phyloP scores from a whole-genome alignment of 2,113 vertebrate genomes.

The Charadrius vociferus region DNA sequence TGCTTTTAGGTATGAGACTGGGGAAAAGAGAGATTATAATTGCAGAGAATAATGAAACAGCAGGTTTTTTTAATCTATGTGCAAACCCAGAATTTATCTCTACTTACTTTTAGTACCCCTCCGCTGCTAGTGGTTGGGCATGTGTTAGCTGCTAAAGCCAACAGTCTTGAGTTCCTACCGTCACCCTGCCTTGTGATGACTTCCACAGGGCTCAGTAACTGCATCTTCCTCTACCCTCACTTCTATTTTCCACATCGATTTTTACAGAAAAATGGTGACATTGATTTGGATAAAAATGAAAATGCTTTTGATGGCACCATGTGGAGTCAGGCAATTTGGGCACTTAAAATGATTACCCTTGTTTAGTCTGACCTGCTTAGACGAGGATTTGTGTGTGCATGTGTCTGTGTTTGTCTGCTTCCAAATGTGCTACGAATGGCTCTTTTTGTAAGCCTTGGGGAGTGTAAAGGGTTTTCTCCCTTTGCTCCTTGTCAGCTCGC shows the following conservation, averaged over 20 bases:
- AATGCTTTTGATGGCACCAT: conserved; percentile 44
- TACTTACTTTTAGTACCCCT: neutral
- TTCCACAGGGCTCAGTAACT: neutral
- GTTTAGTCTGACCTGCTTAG: neutral
- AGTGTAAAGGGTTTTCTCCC: neutral
- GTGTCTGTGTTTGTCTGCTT: neutral
- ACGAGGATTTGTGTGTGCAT: neutral
- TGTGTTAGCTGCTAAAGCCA: neutral
- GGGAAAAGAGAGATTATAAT: neutral
- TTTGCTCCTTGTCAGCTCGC: neutral
- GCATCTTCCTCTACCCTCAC: neutral
- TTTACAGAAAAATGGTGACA: conserved; percentile 32
- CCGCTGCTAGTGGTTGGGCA: neutral
- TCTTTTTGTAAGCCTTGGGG: neutral
- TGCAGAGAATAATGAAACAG: neutral
- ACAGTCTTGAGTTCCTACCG: neutral
- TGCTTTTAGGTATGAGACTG: neutral
- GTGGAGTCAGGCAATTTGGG: conserved; percentile 21
- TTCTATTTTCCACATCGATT: neutral
- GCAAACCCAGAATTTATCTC: neutral
- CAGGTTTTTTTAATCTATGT: neutral
- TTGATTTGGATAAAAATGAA: conserved; percentile 57
- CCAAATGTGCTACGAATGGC: neutral
- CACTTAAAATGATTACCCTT: conserved; percentile 25
- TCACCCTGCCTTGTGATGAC: neutral